phyloP scores from a whole-genome alignment of 2,113 vertebrate genomes.

The Odontophorus gujanensis region DNA sequence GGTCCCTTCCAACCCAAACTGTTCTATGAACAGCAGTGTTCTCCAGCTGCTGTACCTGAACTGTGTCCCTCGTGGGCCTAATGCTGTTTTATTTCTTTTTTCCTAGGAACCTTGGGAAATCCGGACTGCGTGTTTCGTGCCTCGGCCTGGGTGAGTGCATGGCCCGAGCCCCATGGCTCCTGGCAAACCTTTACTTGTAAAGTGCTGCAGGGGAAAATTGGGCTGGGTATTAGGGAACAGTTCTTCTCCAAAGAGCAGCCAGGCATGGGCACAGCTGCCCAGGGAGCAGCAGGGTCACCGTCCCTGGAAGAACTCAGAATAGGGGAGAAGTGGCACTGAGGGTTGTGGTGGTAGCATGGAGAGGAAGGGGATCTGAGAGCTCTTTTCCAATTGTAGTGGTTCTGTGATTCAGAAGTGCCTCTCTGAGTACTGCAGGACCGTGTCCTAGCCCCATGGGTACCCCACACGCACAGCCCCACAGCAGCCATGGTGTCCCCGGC shows the following conservation, averaged over 20 bases:
- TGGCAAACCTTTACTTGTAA: background rate
- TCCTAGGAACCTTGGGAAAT: slow-evolving; percentile 94
- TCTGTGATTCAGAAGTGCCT: no score
- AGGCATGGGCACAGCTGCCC: no score
- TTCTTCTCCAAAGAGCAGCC: no score
- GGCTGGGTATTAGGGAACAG: no score
- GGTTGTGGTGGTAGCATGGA: no score
- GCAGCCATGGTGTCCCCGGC: background rate
- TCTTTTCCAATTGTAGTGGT: no score
- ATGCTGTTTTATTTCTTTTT: background rate
- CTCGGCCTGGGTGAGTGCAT: slow-evolving; percentile 90
- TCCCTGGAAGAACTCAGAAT: no score
- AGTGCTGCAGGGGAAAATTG: background rate
- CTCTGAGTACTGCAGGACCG: fast-evolving
- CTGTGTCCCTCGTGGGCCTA: background rate
- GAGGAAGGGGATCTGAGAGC: no score
- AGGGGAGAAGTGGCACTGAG: no score
- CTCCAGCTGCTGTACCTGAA: background rate
- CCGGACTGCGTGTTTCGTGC: slow-evolving; percentile 93
- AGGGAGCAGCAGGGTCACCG: no score
- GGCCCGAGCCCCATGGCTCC: background rate
- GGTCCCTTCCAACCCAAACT: background rate
- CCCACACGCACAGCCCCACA: fast-evolving
- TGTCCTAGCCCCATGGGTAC: no score
- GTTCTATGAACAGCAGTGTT: background rate